Percentiles rank a stretch among this genome's conserved stretches.
These are phyloP conservation scores for Melanotaenia boesemani DNA, from an alignment of 2,797 vertebrate species.

Conservation along the genomic window DNA sequence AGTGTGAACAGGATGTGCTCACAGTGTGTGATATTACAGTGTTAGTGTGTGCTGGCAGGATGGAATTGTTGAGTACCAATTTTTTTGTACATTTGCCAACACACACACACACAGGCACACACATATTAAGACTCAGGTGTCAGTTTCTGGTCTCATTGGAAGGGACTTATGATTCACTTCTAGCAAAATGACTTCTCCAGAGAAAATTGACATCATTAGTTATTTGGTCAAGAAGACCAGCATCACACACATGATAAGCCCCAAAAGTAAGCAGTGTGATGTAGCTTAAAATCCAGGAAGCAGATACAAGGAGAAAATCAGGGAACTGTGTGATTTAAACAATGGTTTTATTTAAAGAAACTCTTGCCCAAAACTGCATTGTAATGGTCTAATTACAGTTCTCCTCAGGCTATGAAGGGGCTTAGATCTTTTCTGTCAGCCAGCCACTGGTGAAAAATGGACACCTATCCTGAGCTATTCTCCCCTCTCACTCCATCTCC, in stretches of 20 bases:
- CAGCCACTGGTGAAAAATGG: slow-evolving; percentile 68
- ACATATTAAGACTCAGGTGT: neutral
- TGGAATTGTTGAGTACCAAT: slow-evolving; percentile 51
- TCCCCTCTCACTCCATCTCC: slow-evolving; percentile 50
- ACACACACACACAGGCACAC: neutral
- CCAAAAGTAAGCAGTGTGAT: neutral
- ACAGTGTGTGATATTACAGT: slow-evolving; percentile 52
- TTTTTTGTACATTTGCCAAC: slow-evolving; percentile 33
- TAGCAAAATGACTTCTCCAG: slow-evolving; percentile 27
- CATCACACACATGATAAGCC: neutral
- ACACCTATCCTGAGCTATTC: slow-evolving; percentile 66
- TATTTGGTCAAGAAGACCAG: slow-evolving; percentile 20
- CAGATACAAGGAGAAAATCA: neutral
- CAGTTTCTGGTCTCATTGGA: slow-evolving; percentile 5
- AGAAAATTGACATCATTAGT: neutral
- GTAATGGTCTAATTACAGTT: slow-evolving; percentile 48
- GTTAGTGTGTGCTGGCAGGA: slow-evolving; percentile 37
- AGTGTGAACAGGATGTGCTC: slow-evolving; percentile 42
- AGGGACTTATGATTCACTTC: slow-evolving; percentile 13
- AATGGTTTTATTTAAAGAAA: slow-evolving; percentile 2
- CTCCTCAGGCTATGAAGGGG: slow-evolving; percentile 16
- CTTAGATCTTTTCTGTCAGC: slow-evolving; percentile 45
- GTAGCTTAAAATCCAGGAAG: neutral
- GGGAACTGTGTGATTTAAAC: neutral
- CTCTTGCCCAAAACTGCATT: slow-evolving; percentile 28